phyloP scores from a whole-genome alignment of 2,888 invertebrate genomes.

The Xestoiulus laeticollis region DNA sequence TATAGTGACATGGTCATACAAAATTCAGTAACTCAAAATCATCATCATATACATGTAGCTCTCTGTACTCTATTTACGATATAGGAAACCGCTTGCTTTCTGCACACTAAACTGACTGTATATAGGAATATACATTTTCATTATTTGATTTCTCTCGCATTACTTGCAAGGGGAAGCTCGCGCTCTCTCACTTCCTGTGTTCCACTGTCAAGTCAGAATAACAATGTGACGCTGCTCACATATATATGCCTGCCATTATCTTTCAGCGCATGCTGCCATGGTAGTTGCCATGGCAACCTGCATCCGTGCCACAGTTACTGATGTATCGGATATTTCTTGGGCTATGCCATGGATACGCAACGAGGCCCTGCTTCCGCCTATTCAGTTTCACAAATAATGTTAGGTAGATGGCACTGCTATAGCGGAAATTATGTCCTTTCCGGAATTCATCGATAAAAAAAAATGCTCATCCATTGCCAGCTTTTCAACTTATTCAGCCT shows the following conservation, averaged over 20 bases:
- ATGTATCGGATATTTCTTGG: slow-evolving; percentile 5
- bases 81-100: not conserved
- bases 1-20: not conserved
- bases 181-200: not conserved
- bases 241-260: slow-evolving; percentile 1
- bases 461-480: not conserved
- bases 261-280: not conserved
- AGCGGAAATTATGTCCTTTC: not conserved
- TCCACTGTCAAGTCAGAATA: slow-evolving; percentile 20
- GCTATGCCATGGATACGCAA: not conserved
- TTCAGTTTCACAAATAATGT: not conserved
- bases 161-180: slow-evolving; percentile 9
- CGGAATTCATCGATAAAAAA: not conserved
- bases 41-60: not conserved
- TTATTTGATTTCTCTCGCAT: slow-evolving; percentile 33
- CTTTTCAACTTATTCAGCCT: too few relatives aligned
- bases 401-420: not conserved
- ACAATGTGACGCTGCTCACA: not conserved
- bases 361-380: not conserved
- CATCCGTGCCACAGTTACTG: not conserved
- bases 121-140: not conserved
- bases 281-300: not conserved
- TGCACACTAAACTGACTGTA: not conserved
- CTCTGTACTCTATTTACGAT: not conserved
- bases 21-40: slow-evolving; percentile 14